Evolutionary conservation across 2,113 vertebrate genomes (phyloP).

Genomic region (Recurvirostra avosetta): DNA sequence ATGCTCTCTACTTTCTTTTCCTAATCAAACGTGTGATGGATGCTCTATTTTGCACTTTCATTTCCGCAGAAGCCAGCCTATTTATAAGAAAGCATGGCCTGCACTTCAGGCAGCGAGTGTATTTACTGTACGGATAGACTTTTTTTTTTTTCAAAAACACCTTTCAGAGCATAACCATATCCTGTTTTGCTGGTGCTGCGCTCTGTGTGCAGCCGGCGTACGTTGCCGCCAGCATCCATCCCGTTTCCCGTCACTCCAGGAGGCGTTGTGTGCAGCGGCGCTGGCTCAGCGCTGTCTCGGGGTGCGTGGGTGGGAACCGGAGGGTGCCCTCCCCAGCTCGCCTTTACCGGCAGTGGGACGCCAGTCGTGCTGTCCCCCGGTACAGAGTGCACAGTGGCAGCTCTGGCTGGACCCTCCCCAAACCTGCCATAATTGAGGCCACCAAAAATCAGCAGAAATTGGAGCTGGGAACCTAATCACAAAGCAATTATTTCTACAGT

Average conservation of each 20-base stretch:
- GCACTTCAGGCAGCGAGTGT: accelerated
- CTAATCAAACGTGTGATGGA: accelerated
- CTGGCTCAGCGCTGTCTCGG: background rate
- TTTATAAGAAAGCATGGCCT: background rate
- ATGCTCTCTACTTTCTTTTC: background rate
- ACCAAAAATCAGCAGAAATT: background rate
- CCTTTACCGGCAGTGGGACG: accelerated
- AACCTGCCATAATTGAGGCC: background rate
- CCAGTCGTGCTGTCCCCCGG: accelerated
- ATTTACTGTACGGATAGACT: background rate
- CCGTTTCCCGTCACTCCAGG: background rate
- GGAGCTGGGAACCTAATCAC: background rate
- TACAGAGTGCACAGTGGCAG: background rate
- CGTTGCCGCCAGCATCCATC: background rate
- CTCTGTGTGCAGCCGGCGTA: accelerated
- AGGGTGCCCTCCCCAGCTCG: background rate
- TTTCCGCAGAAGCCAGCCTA: background rate
- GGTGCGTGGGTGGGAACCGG: background rate
- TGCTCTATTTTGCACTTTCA: background rate
- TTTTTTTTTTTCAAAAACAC: background rate
- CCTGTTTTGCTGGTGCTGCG: background rate
- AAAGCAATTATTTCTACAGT: background rate
- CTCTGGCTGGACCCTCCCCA: background rate
- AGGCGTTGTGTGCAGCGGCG: accelerated
- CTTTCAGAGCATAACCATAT: background rate